Conservation (phyloP, 2,888 invertebrate genomes). For the Heliconius sara region DNA sequence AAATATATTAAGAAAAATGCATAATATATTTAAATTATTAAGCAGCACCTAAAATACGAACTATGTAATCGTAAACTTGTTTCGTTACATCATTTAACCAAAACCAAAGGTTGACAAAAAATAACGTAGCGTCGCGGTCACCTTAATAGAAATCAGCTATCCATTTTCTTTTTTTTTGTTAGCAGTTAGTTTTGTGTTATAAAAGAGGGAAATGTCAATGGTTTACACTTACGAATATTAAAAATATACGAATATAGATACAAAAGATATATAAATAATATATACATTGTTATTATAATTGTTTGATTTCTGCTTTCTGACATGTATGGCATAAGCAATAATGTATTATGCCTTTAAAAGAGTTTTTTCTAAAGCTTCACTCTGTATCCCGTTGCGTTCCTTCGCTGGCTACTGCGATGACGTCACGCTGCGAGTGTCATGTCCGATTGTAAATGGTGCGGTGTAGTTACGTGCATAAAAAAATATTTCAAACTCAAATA, state of each 20-base stretch:
- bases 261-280: neutral
- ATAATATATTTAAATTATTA: slow-evolving; percentile 21
- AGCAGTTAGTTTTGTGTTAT: slow-evolving; percentile 27
- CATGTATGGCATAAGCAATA: no score
- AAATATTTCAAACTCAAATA: no score
- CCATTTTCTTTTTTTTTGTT: slow-evolving; percentile 34
- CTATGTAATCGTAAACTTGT: slow-evolving; percentile 41
- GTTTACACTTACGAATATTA: slow-evolving; percentile 7
- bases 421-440: no score
- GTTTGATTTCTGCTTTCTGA: neutral
- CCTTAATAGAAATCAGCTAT: slow-evolving; percentile 28
- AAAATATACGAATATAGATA: neutral
- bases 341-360: no score
- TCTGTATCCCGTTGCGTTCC: no score
- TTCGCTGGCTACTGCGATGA: no score
- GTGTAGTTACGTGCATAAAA: no score
- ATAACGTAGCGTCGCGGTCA: slow-evolving; percentile 37
- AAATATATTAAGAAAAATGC: neutral
- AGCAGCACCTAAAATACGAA: slow-evolving; percentile 23
- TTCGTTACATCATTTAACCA: slow-evolving; percentile 41
- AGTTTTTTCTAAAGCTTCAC: no score
- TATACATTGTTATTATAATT: neutral
- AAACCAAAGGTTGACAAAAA: slow-evolving; percentile 40
- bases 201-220: slow-evolving; percentile 12
- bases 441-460: no score